These are phyloP conservation scores for Rhyacophila brunnea DNA, from an alignment of 1,140 invertebrate genomes.

Conservation along the genomic window DNA sequence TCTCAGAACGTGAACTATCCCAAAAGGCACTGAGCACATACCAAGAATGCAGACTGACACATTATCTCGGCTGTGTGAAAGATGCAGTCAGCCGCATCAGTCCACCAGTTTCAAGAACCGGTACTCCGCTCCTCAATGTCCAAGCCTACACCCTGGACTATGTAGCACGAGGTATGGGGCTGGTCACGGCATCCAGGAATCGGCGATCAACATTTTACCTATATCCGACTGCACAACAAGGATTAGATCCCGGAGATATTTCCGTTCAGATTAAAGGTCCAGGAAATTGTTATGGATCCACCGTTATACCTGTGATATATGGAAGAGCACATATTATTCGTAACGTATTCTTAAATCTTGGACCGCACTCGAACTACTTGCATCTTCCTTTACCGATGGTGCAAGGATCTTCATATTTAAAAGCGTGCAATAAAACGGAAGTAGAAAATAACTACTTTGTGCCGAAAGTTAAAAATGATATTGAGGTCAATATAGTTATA, in stretches of 20 bases:
- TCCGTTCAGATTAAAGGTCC: slow-evolving; percentile 51
- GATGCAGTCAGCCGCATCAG: slow-evolving; percentile 47
- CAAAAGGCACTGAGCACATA: slow-evolving; percentile 47
- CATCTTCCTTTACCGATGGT: slow-evolving; percentile 46
- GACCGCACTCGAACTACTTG: slow-evolving; percentile 41
- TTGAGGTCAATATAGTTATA: slow-evolving; percentile 45
- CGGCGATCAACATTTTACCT: slow-evolving; percentile 53
- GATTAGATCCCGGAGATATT: slow-evolving; percentile 50
- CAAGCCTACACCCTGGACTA: slow-evolving; percentile 53
- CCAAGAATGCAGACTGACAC: slow-evolving; percentile 55
- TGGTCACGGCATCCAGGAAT: slow-evolving; percentile 53
- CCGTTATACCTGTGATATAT: slow-evolving; percentile 45
- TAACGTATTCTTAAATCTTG: slow-evolving; percentile 46
- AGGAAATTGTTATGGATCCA: slow-evolving; percentile 46
- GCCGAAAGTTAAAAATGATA: slow-evolving; percentile 49
- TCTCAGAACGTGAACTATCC: slow-evolving; percentile 53
- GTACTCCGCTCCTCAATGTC: slow-evolving; percentile 35
- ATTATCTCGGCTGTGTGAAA: slow-evolving; percentile 50
- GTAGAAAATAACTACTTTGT: slow-evolving; percentile 50
- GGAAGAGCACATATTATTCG: slow-evolving; percentile 49
- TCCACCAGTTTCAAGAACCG: slow-evolving; percentile 44
- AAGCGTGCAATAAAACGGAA: slow-evolving; percentile 46
- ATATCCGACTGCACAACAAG: slow-evolving; percentile 52
- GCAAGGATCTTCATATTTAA: slow-evolving; percentile 45
- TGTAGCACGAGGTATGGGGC: slow-evolving; percentile 57